Base-by-base conservation (phyloP, 2,888 invertebrate genomes). In the Hydroisotoma schaefferi region DNA sequence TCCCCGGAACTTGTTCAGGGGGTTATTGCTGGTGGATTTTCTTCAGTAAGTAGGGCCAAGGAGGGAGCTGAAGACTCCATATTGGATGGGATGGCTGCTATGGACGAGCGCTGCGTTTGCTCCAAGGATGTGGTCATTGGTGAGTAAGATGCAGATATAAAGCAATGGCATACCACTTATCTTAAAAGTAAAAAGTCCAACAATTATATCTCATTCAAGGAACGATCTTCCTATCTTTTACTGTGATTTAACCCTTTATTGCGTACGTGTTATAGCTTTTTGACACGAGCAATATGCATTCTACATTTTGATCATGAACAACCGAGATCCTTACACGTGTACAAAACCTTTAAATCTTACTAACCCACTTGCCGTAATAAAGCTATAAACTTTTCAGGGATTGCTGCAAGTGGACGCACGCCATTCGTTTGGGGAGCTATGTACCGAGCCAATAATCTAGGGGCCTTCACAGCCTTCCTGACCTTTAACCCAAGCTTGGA, bases 361-460 rank as follows among this genome's bases (percentile, higher is more conserved):
- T 43, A 8, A n/a, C 15, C 27, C 2, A 4, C 22, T 27, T 22
- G 2, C 52, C 5, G 40, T 15, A 27, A 43, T 38, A 20, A 29
- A 29, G 38, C 33, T 33, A 33, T 33, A 15, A 33, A 33, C 15
- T 38, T 26, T 53, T 12, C 27, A 71, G 71, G 71, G n/a, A 70
- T 72, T 48, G 66, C 69, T 47, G 63, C 70, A n/a, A 62, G 60
- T 55, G 71, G 71, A 5, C 26, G 63, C 49, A 70, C 71, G 4
- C 71, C 71, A 10, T 72, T 70, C 46, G 70, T 70, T 1, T 72
- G 71, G 71, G 71, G 71, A 18, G 63, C 70, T 1, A 56, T 72
- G 47, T 61, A 66, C 49, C 48, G 55, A 51, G 69, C 69, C 0
- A 66, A 65, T 47, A 52, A 37, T 2, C 23, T 57, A 10, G 61